Conservation (phyloP, 2,888 invertebrate species). For the Drosophila seclusa region DNA sequence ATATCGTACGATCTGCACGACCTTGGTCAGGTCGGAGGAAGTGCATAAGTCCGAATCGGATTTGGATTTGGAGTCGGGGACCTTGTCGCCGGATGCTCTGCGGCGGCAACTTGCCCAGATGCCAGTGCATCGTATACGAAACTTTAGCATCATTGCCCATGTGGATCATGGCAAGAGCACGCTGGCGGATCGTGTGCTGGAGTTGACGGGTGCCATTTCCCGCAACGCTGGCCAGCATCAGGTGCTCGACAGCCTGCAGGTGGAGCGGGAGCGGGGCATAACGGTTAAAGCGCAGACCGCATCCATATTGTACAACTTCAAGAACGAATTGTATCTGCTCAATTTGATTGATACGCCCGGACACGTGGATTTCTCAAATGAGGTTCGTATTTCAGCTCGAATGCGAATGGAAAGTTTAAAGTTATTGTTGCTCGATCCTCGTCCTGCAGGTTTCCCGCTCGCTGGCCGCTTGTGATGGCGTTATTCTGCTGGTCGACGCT, state of each 20-base stretch:
- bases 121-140: slow-evolving; percentile 88
- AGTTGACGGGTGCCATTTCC: slow-evolving; percentile 93
- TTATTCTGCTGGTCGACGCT: slow-evolving; percentile 96
- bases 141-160: slow-evolving; percentile 99
- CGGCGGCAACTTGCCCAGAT: slow-evolving; percentile 66
- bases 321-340: slow-evolving; percentile 90
- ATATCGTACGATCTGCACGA: slow-evolving; percentile 38
- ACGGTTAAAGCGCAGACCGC: slow-evolving; percentile 99
- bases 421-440: neutral
- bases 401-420: neutral
- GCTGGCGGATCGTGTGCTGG: slow-evolving; percentile 96
- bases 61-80: neutral
- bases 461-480: slow-evolving; percentile 96
- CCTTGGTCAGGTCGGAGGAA: neutral
- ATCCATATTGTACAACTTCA: slow-evolving; percentile 91
- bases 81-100: slow-evolving; percentile 40
- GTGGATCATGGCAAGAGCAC: slow-evolving; percentile 99
- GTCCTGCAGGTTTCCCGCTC: slow-evolving; percentile 90
- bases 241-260: slow-evolving; percentile 91
- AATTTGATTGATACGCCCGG: slow-evolving; percentile 99
- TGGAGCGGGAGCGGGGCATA: slow-evolving; percentile 98
- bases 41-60: neutral
- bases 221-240: slow-evolving; percentile 88
- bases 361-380: slow-evolving; percentile 98
- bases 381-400: slow-evolving; percentile 87